Percentiles rank a stretch among this genome's conserved stretches.
phyloP scores from a whole-genome alignment of 1,140 invertebrate genomes.

The Conus ventricosus region DNA sequence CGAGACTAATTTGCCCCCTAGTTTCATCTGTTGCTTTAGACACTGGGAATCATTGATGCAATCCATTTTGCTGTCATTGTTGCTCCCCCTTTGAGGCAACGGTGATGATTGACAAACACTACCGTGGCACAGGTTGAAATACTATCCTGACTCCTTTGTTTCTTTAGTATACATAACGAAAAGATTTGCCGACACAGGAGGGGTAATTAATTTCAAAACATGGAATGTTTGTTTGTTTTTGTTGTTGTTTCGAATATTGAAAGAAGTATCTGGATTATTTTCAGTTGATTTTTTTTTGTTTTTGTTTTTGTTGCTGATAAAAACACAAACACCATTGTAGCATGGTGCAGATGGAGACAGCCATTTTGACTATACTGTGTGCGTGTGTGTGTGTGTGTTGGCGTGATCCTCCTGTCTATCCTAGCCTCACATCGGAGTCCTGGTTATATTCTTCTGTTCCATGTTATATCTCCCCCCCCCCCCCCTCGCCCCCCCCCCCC shows the following conservation, averaged over 20 bases:
- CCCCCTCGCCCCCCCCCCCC: no score
- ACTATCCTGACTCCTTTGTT: no score
- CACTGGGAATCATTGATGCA: neutral
- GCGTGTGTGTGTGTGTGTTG: slow-evolving; percentile 7
- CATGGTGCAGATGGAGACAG: neutral
- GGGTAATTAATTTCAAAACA: neutral
- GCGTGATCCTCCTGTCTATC: neutral
- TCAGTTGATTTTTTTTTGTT: no score
- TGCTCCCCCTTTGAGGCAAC: neutral
- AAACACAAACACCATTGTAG: neutral
- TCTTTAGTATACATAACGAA: neutral
- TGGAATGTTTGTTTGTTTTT: no score
- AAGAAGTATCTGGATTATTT: no score
- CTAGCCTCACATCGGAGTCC: neutral
- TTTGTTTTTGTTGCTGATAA: no score
- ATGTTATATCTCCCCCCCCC: no score
- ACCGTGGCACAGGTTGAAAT: no score
- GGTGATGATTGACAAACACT: no score
- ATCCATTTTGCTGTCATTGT: neutral
- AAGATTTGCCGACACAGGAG: neutral
- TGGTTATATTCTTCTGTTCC: neutral
- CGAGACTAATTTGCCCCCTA: neutral
- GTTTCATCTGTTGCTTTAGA: neutral
- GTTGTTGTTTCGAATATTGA: no score
- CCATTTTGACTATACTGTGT: neutral